Percentiles rank a stretch among this genome's conserved stretches.
Evolutionary conservation across 2,888 invertebrate genomes (phyloP).

Genomic region (Helleia helle): DNA sequence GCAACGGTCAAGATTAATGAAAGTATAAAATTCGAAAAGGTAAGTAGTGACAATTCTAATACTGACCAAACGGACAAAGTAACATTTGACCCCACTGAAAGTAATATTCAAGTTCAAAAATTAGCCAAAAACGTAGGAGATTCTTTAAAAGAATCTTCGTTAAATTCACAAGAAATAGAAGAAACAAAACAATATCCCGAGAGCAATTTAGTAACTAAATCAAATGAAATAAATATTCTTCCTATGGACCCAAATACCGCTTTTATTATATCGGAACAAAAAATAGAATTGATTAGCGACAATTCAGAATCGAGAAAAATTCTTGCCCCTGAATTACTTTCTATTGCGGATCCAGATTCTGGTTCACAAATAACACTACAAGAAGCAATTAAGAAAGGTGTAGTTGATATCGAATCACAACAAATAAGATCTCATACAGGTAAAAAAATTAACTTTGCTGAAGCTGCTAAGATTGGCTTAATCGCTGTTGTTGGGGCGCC

Average conservation of each 20-base stretch:
- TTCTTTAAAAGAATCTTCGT: too few relatives aligned
- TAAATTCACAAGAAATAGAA: too few relatives aligned
- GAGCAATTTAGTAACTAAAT: not conserved
- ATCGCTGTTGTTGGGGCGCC: constrained; percentile 84
- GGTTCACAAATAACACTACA: constrained; percentile 79
- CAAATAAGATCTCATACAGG: constrained; percentile 79
- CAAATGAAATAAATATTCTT: not conserved
- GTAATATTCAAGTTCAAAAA: not conserved
- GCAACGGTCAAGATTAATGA: too few relatives aligned
- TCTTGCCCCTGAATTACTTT: constrained; percentile 78
- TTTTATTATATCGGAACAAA: constrained; percentile 2
- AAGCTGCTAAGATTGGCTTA: constrained; percentile 84
- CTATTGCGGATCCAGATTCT: constrained; percentile 79
- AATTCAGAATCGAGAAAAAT: constrained; percentile 82
- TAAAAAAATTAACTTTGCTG: constrained; percentile 78
- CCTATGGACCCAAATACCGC: constrained; percentile 1
- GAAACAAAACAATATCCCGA: not conserved
- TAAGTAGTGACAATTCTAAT: not conserved
- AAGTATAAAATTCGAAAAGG: not conserved
- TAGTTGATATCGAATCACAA: constrained; percentile 81
- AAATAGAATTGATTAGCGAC: constrained; percentile 80
- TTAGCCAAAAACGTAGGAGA: not conserved
- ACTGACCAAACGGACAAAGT: constrained; percentile 1
- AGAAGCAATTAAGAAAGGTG: constrained; percentile 84
- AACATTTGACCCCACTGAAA: not conserved